Percentiles rank a stretch among this genome's conserved stretches.
Evolutionary conservation across 2,888 invertebrate species (phyloP).

Genomic region (Andrena fulva): DNA sequence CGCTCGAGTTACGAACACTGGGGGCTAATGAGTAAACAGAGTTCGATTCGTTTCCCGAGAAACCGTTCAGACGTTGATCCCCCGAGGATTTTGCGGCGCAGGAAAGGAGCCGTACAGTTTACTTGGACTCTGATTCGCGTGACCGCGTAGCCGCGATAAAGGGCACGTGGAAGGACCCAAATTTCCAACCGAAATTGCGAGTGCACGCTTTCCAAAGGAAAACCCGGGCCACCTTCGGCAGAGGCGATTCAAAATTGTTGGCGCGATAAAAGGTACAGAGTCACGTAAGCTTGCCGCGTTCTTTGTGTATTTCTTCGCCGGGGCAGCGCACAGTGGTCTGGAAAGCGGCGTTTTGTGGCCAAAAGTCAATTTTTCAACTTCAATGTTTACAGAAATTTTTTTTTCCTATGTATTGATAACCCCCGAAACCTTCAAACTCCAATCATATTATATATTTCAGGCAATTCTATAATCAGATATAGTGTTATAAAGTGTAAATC

Average conservation of each 20-base stretch:
- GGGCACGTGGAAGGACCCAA: not conserved
- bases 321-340: no score
- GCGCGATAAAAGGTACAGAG: slow-evolving; percentile 1
- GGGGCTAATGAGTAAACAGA: not conserved
- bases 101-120: not conserved
- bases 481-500: no score
- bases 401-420: no score
- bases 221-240: not conserved
- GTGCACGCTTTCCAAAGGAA: slow-evolving; percentile 1
- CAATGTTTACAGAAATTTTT: no score
- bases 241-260: not conserved
- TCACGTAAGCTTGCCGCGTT: slow-evolving; percentile 4
- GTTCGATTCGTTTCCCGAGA: not conserved
- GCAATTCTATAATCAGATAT: no score
- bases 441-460: no score
- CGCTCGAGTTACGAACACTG: not conserved
- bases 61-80: not conserved
- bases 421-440: no score
- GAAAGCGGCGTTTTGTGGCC: no score
- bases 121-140: not conserved
- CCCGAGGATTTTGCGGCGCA: not conserved
- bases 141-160: not conserved
- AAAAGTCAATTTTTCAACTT: no score
- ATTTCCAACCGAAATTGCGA: slow-evolving; percentile 11
- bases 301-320: not conserved